These are phyloP conservation scores for Ochropleura plecta DNA, from an alignment of 2,888 invertebrate species.

Conservation along the genomic window DNA sequence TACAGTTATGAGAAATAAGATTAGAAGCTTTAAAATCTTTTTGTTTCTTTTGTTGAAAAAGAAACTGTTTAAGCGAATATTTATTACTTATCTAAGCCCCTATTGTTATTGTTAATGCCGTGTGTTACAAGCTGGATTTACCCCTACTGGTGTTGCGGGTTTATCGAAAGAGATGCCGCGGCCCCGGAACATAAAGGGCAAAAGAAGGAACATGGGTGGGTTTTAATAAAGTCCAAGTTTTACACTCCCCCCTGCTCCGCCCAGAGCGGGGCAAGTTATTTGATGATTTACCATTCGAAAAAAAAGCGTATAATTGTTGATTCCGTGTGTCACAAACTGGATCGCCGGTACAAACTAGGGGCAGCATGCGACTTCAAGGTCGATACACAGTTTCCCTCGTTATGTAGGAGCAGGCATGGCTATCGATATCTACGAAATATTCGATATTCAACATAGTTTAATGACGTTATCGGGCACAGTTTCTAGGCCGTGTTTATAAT, in stretches of 20 bases:
- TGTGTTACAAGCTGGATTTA: slow-evolving; percentile 3
- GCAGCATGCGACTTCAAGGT: not conserved
- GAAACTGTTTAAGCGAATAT: slow-evolving; percentile 19
- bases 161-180: no score
- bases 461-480: not conserved
- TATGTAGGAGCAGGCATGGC: not conserved
- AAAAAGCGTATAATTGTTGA: not conserved
- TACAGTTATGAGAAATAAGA: slow-evolving; percentile 25
- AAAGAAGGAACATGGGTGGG: no score
- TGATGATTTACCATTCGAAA: no score
- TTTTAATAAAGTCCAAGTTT: no score
- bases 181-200: no score
- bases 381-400: not conserved
- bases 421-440: not conserved
- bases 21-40: slow-evolving; percentile 14
- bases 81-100: not conserved
- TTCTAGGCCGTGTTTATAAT: not conserved
- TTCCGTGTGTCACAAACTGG: not conserved
- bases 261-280: no score
- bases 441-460: slow-evolving; percentile 10
- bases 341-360: slow-evolving; percentile 16
- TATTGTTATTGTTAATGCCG: not conserved
- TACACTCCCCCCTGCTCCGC: no score
- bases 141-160: no score
- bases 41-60: slow-evolving; percentile 25